Evolutionary conservation across 2,113 vertebrate species (phyloP).

Genomic region (Protobothrops flavoviridis): DNA sequence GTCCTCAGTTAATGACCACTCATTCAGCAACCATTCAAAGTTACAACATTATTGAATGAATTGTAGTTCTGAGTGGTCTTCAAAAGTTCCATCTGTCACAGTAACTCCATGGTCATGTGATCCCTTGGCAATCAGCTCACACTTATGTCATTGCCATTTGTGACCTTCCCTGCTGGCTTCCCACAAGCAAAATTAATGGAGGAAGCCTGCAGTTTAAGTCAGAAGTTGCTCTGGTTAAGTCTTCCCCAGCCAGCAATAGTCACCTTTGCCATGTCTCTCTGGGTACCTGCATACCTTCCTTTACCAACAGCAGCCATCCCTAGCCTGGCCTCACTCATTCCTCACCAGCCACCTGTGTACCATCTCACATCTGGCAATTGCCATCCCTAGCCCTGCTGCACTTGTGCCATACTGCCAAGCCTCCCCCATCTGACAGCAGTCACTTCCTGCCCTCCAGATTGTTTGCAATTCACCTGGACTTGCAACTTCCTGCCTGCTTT

Average conservation of each 20-base stretch:
- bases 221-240: not conserved
- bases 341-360: not conserved
- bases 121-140: not conserved
- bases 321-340: not conserved
- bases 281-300: not conserved
- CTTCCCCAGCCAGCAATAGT: not conserved
- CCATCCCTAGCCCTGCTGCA: not conserved
- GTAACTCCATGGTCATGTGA: not conserved
- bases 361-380: not conserved
- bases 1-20: not conserved
- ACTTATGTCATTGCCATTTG: not conserved
- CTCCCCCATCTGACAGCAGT: not conserved
- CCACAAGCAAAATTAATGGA: not conserved
- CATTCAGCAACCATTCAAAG: not conserved
- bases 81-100: not conserved
- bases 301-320: not conserved
- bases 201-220: not conserved
- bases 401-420: not conserved
- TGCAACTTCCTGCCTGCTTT: not conserved
- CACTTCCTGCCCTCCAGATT: not conserved
- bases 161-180: not conserved
- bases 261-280: not conserved
- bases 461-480: not conserved
- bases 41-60: not conserved
- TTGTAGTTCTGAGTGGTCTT: not conserved